phyloP scores from a whole-genome alignment of 2,888 invertebrate species.

The Acrobasis consociella region DNA sequence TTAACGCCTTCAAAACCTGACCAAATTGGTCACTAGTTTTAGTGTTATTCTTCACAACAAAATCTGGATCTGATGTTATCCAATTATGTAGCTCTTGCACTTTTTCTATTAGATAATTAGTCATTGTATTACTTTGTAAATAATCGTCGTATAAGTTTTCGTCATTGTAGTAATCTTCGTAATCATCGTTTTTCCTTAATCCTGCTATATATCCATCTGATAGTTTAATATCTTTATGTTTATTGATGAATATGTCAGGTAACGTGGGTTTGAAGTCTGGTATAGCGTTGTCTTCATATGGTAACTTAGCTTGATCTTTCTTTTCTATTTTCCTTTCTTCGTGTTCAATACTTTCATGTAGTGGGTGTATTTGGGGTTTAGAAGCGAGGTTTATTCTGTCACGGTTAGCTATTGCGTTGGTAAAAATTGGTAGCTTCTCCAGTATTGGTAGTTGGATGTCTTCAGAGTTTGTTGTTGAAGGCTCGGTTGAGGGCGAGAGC shows the following conservation, averaged over 20 bases:
- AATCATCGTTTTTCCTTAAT: conserved; percentile 49
- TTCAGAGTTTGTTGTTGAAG: conserved; percentile 34
- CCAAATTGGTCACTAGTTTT: conserved; percentile 54
- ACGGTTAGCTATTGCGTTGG: conserved; percentile 56
- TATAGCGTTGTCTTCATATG: conserved; percentile 35
- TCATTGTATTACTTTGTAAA: conserved; percentile 73
- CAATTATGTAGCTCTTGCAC: conserved; percentile 79
- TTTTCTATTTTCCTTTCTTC: conserved; percentile 67
- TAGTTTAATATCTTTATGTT: conserved; percentile 47
- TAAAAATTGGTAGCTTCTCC: conserved; percentile 67
- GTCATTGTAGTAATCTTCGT: conserved; percentile 72
- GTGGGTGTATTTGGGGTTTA: conserved; percentile 66
- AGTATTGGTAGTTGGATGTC: conserved; percentile 54
- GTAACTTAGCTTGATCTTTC: conserved; percentile 61
- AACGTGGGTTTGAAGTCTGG: conserved; percentile 68
- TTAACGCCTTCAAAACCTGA: conserved; percentile 71
- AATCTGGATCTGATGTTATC: conserved; percentile 69
- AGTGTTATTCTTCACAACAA: conserved; percentile 43
- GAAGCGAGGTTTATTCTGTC: conserved; percentile 51
- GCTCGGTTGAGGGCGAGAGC: conserved; percentile 29
- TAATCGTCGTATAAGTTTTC: conserved; percentile 74
- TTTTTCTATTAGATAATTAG: conserved; percentile 75
- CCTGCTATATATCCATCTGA: conserved; percentile 54
- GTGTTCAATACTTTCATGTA: conserved; percentile 62
- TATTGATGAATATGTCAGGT: conserved; percentile 49